A percentile compares a stretch with the other conserved stretches of the same genome.
phyloP scores from a whole-genome alignment of 2,888 invertebrate genomes.

The Macropis europaea region DNA sequence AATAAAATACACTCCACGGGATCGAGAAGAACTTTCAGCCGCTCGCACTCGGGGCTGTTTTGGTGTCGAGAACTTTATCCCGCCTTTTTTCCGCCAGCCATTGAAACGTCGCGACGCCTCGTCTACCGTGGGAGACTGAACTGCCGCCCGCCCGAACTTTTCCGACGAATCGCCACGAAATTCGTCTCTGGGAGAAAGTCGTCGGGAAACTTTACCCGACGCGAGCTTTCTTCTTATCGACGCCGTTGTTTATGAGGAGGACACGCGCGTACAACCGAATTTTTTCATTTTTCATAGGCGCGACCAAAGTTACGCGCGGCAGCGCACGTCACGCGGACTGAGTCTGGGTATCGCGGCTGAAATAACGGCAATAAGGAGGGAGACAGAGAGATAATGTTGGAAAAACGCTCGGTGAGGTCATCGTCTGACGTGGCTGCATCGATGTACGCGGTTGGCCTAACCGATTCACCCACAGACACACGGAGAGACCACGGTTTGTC shows the following conservation, averaged over 20 bases:
- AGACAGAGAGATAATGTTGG: constrained; percentile 16
- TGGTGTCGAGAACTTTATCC: background rate
- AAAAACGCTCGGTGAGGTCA: constrained; percentile 40
- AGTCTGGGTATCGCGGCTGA: background rate
- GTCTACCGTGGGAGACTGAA: no score
- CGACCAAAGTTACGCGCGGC: no score
- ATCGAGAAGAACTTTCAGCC: background rate
- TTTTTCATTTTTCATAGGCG: no score
- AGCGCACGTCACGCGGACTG: no score
- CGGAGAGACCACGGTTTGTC: background rate
- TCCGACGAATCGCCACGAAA: no score
- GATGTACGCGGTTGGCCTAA: constrained; percentile 10
- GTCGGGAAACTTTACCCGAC: no score
- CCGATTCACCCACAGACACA: constrained; percentile 8
- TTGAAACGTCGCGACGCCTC: background rate
- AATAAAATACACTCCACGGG: constrained; percentile 10
- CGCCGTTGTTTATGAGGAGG: no score
- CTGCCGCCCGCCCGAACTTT: no score
- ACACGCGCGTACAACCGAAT: no score
- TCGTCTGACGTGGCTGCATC: constrained; percentile 37
- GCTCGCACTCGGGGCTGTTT: no score
- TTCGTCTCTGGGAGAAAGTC: background rate
- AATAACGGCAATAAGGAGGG: constrained; percentile 21
- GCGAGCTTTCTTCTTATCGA: no score
- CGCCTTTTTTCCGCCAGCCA: background rate